Evolutionary conservation across 2,888 invertebrate species (phyloP).

Genomic region (Chelonus formosanus): DNA sequence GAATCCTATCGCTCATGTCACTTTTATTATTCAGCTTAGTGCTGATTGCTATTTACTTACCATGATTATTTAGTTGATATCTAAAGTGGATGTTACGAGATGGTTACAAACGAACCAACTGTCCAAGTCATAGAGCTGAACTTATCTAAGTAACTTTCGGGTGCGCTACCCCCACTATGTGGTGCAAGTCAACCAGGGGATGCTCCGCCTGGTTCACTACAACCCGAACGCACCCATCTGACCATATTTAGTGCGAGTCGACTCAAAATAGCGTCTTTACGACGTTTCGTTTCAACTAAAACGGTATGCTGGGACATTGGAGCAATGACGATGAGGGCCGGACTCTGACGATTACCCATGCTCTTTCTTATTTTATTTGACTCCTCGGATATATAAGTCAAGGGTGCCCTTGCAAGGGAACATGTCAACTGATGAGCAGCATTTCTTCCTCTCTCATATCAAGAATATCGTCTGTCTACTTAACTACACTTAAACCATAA

Average conservation of each 20-base stretch:
- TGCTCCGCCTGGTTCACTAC: constrained; percentile 52
- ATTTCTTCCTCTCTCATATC: neutral
- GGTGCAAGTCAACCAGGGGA: constrained; percentile 49
- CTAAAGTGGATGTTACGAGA: constrained; percentile 54
- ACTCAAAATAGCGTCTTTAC: constrained; percentile 62
- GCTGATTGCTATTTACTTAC: constrained; percentile 49
- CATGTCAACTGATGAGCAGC: constrained; percentile 12
- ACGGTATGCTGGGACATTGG: constrained; percentile 52
- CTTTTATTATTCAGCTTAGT: constrained; percentile 13
- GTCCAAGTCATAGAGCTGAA: constrained; percentile 60
- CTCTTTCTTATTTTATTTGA: constrained; percentile 22
- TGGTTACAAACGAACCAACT: constrained; percentile 64
- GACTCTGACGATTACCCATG: constrained; percentile 30
- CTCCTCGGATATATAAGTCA: constrained; percentile 47
- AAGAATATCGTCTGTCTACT: neutral
- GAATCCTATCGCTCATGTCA: neutral
- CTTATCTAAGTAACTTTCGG: constrained; percentile 64
- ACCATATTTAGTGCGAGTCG: constrained; percentile 64
- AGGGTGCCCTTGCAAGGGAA: constrained; percentile 45
- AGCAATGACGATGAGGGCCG: constrained; percentile 16
- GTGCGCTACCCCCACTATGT: constrained; percentile 55
- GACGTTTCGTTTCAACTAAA: constrained; percentile 56
- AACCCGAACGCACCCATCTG: constrained; percentile 60
- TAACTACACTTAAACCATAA: too few relatives aligned
- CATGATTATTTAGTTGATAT: constrained; percentile 56